Base-by-base conservation (phyloP, 2,888 invertebrate species). In the Dione vanillae region DNA sequence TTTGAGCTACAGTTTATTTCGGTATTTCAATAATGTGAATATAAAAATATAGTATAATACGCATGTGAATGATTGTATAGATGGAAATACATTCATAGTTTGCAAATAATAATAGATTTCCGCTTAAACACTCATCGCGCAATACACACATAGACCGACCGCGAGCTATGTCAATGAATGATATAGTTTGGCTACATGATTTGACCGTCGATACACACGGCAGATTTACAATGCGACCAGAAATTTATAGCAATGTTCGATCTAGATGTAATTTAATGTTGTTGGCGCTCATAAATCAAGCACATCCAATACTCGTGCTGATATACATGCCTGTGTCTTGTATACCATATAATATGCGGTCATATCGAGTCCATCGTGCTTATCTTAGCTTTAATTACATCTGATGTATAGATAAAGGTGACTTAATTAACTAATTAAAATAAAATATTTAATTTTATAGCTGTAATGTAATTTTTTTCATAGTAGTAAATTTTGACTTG, bases 261-360 rank as follows among this genome's bases (percentile, higher is more conserved):
- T 91, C 89, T 90, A 91, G 90, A 91, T 91, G 90, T 92, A 91
- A 92, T 93, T 92, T 92, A 93, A 91, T 91, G 91, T 89, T 90
- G 91, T 88, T 86, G 86, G 85, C 83, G 80, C 78, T 80, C 85
- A 88, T 92, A 93, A 92, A 92, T 93, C 92, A 92, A 86, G 85
- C 84, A 88, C 92, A 88, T 91, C 92, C 85, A 80, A 79, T 78
- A 78, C 79, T 81, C 79, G 78, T 77, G 77, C 82, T 82, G 89
- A 88, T 88, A 87, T 89, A 88, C 82, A 82, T 83, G 82, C 80
- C 5, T 56, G 56, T 82, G 76, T 83, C 84, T 85, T 85, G 86
- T 82, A 80, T 84, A 85, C 85, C 85, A 79, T 87, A 89, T 87
- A 85, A 86, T 86, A 82, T 78, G 75, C 77, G 77, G 78, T 78